A percentile compares a stretch with the other conserved stretches of the same genome.
Evolutionary conservation across 1,140 invertebrate genomes (phyloP).

Genomic region (Drosophila takahashii): DNA sequence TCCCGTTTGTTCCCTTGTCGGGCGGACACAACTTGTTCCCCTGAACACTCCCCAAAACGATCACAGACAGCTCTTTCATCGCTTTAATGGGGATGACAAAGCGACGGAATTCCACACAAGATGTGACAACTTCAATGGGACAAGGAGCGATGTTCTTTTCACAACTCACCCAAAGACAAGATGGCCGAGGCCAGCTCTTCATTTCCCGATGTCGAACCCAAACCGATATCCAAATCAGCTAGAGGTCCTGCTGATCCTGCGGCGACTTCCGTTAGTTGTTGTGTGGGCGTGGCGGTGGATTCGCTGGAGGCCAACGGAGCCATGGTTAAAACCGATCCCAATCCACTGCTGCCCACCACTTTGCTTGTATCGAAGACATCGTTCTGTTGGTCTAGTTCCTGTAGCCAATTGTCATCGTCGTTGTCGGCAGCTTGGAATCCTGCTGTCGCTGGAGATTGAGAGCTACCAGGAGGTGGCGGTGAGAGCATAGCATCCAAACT

Average conservation of each 20-base stretch:
- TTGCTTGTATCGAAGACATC: conserved; percentile 82
- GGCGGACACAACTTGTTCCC: conserved; percentile 18
- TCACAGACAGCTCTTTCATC: conserved; percentile 46
- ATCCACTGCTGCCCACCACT: conserved; percentile 40
- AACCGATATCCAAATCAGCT: conserved; percentile 31
- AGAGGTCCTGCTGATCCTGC: conserved; percentile 14
- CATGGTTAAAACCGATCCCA: conserved; percentile 48
- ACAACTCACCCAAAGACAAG: conserved; percentile 57
- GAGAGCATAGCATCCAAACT: conserved; percentile 67
- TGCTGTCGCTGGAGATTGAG: conserved; percentile 39
- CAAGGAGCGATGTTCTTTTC: not conserved
- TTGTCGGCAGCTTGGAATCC: conserved; percentile 47
- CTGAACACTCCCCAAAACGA: conserved; percentile 9
- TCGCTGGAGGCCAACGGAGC: conserved; percentile 73
- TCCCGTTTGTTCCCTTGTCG: conserved; percentile 27
- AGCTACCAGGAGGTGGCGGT: conserved; percentile 32
- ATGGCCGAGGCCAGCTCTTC: conserved; percentile 27
- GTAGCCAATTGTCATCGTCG: conserved; percentile 78
- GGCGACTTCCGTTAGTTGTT: conserved; percentile 57
- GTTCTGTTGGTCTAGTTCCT: conserved; percentile 75
- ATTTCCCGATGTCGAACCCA: conserved; percentile 16
- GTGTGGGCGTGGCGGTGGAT: conserved; percentile 75
- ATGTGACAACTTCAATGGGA: conserved; percentile 12
- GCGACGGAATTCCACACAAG: conserved; percentile 21
- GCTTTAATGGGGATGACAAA: conserved; percentile 33